Evolutionary conservation across 2,113 vertebrate species (phyloP).

Genomic region (Herpailurus yagouaroundi): DNA sequence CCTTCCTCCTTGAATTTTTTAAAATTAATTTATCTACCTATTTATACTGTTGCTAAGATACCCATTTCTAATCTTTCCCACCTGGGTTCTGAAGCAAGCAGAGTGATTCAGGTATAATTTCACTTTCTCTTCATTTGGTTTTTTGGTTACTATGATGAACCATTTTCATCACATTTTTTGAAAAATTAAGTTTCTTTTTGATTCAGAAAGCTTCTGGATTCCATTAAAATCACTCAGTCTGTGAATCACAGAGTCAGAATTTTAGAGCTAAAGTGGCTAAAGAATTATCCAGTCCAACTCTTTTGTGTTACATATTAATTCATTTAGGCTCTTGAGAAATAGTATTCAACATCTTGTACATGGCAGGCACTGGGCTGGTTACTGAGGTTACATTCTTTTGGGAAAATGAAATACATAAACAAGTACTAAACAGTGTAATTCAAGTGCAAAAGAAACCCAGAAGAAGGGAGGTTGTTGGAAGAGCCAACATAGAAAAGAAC

Average conservation of each 20-base stretch:
- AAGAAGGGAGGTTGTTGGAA: neutral
- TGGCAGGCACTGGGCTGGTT: neutral
- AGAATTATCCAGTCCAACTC: neutral
- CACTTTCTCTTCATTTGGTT: neutral
- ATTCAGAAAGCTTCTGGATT: constrained; percentile 12
- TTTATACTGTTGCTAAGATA: neutral
- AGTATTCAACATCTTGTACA: neutral
- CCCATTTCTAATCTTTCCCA: neutral
- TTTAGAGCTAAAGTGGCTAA: neutral
- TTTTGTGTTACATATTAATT: neutral
- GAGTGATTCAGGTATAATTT: neutral
- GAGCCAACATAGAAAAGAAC: neutral
- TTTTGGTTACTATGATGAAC: neutral
- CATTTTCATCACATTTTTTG: neutral
- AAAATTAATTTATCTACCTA: neutral
- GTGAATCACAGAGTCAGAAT: constrained; percentile 2
- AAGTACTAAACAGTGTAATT: neutral
- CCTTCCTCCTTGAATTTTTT: neutral
- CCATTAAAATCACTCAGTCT: neutral
- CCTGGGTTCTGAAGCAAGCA: neutral
- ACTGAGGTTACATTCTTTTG: neutral
- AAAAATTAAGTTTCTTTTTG: neutral
- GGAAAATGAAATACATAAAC: neutral
- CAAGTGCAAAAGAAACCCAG: neutral
- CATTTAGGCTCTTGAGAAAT: neutral